phyloP scores from a whole-genome alignment of 2,888 invertebrate genomes.

The Phasia obesa region DNA sequence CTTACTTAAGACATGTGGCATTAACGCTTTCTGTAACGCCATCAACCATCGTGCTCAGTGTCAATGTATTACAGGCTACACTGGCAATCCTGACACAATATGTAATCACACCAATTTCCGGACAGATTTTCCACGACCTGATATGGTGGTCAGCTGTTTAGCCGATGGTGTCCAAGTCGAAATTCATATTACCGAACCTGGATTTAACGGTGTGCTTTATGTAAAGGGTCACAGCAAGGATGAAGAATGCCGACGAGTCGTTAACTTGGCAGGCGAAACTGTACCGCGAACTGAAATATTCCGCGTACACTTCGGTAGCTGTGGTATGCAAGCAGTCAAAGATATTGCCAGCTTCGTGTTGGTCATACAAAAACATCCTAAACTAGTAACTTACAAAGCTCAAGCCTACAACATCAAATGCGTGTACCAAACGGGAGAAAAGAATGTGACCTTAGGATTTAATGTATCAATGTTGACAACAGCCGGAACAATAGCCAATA shows the following conservation, averaged over 20 bases:
- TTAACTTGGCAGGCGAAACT: slow-evolving; percentile 88
- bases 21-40: slow-evolving; percentile 90
- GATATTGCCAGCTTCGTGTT: slow-evolving; percentile 96
- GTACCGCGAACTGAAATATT: slow-evolving; percentile 89
- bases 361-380: slow-evolving; percentile 98
- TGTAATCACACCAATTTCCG: slow-evolving; percentile 86
- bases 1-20: slow-evolving; percentile 87
- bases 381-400: slow-evolving; percentile 95
- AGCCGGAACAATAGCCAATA: slow-evolving; percentile 96
- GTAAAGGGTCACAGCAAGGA: slow-evolving; percentile 98
- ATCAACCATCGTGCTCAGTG: slow-evolving; percentile 90
- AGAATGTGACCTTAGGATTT: slow-evolving; percentile 95
- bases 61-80: slow-evolving; percentile 89
- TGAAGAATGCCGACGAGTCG: slow-evolving; percentile 92
- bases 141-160: slow-evolving; percentile 93
- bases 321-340: slow-evolving; percentile 94
- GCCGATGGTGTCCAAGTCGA: slow-evolving; percentile 96
- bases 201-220: slow-evolving; percentile 94
- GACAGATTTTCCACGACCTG: slow-evolving; percentile 92
- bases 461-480: slow-evolving; percentile 98
- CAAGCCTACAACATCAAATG: slow-evolving; percentile 98
- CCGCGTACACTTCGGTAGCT: slow-evolving; percentile 94
- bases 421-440: slow-evolving; percentile 96
- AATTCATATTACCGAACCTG: slow-evolving; percentile 87
- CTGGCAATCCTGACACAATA: slow-evolving; percentile 88